Conservation (phyloP, 2,888 invertebrate genomes). For the Scaptomyza polygonia region DNA sequence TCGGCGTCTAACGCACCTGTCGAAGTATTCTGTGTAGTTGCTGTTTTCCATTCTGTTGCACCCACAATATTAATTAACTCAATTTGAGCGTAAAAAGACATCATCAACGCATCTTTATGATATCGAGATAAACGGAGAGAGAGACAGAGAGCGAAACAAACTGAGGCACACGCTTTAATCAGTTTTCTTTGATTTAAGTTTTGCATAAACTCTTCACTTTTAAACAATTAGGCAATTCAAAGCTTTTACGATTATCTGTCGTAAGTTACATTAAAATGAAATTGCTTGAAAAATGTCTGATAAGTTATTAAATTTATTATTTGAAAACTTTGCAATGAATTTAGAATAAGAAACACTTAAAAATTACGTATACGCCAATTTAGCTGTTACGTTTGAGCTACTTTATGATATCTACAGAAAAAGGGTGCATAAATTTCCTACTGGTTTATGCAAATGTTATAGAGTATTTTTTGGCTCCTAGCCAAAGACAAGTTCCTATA, state of each 20-base stretch:
- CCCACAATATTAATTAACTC: conserved; percentile 73
- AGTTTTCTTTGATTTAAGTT: conserved; percentile 1
- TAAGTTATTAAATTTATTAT: neutral
- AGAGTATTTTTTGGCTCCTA: no score
- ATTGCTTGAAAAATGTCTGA: neutral
- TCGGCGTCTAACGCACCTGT: conserved; percentile 54
- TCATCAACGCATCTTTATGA: conserved; percentile 58
- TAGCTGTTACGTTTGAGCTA: no score
- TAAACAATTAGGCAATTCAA: conserved; percentile 10
- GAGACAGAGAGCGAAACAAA: neutral
- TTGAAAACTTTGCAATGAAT: neutral
- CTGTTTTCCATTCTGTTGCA: conserved; percentile 10
- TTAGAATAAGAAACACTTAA: no score
- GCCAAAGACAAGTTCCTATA: no score
- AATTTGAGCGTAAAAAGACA: conserved; percentile 78
- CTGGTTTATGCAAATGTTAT: no score
- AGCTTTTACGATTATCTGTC: neutral
- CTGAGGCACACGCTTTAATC: conserved; percentile 7
- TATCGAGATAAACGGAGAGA: neutral
- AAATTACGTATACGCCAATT: no score
- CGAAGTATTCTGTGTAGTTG: conserved; percentile 36
- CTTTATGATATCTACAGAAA: no score
- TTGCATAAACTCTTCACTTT: conserved; percentile 19
- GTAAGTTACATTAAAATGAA: neutral
- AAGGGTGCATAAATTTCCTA: no score